These are phyloP conservation scores for Poecilia gillii DNA, from an alignment of 2,797 vertebrate genomes.

Conservation along the genomic window DNA sequence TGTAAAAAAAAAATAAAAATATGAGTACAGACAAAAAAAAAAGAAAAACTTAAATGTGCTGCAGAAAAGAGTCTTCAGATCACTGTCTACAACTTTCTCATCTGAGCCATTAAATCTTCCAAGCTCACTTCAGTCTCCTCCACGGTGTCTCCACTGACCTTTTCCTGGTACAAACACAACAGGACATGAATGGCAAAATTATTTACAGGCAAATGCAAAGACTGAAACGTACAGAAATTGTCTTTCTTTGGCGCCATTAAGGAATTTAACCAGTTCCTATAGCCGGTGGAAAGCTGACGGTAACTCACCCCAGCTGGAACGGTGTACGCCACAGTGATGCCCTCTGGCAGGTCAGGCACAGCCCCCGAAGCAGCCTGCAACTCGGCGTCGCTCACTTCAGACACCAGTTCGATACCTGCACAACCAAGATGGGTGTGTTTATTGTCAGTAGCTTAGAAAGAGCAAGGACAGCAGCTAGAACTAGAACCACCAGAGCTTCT, in stretches of 20 bases:
- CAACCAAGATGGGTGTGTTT: constrained; percentile 7
- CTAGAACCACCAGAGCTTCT: not conserved
- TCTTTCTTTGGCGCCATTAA: constrained; percentile 4
- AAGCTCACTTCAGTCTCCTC: constrained; percentile 91
- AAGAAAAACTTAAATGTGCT: not conserved
- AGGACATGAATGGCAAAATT: constrained; percentile 15
- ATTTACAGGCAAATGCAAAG: not conserved
- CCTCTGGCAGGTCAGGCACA: constrained; percentile 89
- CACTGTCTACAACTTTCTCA: constrained; percentile 87
- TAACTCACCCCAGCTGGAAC: constrained; percentile 87
- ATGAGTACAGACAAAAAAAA: not conserved
- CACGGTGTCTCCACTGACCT: constrained; percentile 75
- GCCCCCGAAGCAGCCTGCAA: constrained; percentile 86
- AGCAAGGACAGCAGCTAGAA: not conserved
- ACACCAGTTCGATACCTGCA: constrained; percentile 93
- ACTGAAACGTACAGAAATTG: not conserved
- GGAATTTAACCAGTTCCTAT: not conserved
- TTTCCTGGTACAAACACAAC: constrained; percentile 63
- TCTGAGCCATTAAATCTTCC: constrained; percentile 95
- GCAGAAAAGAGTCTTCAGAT: constrained; percentile 12
- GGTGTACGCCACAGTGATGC: constrained; percentile 96
- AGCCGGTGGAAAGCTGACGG: constrained; percentile 2
- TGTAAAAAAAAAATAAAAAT: constrained; percentile 16
- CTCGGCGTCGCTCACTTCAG: constrained; percentile 91
- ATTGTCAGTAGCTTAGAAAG: not conserved